Evolutionary conservation across 2,888 invertebrate species (phyloP).

Genomic region (Metellina segmentata): DNA sequence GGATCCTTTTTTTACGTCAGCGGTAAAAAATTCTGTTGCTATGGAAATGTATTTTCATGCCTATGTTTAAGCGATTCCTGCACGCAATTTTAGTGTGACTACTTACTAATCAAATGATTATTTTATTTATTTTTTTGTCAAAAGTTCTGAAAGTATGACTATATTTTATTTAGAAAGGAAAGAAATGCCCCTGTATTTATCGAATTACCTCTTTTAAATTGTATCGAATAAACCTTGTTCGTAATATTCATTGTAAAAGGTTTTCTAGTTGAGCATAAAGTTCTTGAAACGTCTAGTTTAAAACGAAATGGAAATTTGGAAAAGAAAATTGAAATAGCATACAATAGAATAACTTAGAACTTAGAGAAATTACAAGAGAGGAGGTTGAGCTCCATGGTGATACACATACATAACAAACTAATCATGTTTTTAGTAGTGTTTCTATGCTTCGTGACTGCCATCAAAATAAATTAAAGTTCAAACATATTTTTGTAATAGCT

Average conservation of each 20-base stretch:
- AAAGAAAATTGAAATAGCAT: neutral
- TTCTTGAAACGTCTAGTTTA: too few species aligned
- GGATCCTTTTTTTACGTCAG: neutral
- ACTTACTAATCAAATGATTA: slow-evolving; percentile 1
- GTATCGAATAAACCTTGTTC: too few species aligned
- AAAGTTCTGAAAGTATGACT: neutral
- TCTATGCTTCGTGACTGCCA: too few species aligned
- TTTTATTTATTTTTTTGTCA: neutral
- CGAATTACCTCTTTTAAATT: too few species aligned
- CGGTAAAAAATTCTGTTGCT: slow-evolving; percentile 2
- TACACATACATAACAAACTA: neutral
- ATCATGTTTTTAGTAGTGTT: neutral
- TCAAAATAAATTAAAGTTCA: too few species aligned
- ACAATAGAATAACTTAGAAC: neutral
- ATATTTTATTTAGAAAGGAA: neutral
- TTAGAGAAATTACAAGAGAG: neutral
- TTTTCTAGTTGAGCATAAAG: too few species aligned
- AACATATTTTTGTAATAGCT: too few species aligned
- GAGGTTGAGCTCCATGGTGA: neutral
- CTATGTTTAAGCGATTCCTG: neutral
- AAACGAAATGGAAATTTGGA: too few species aligned
- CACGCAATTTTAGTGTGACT: slow-evolving; percentile 25
- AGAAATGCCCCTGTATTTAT: too few species aligned
- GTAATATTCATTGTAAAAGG: too few species aligned
- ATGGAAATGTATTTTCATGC: slow-evolving; percentile 37